These are phyloP conservation scores for Odontocolon sp. DNA, from an alignment of 2,888 invertebrate genomes.

Conservation along the genomic window DNA sequence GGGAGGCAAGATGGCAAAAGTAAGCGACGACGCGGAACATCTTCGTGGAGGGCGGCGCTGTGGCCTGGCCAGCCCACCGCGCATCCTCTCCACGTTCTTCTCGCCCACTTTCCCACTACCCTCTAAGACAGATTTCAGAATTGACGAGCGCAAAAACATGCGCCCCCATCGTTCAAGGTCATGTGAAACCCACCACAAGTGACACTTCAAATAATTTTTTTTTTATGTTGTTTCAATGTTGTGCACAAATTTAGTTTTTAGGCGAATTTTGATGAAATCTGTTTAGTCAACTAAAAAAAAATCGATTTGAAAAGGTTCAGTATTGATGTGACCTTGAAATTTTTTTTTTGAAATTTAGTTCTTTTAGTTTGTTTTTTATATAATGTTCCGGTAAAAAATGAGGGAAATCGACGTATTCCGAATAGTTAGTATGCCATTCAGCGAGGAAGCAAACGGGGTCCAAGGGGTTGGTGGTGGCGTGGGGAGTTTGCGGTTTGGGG, in stretches of 20 bases:
- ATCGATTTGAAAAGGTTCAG: background rate
- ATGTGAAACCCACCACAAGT: no score
- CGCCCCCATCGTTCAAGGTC: background rate
- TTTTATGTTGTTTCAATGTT: background rate
- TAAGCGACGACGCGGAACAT: conserved; percentile 76
- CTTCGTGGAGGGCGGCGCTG: conserved; percentile 76
- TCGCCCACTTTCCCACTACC: conserved; percentile 60
- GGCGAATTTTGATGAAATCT: background rate
- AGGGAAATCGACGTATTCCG: conserved; percentile 75
- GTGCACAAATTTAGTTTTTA: background rate
- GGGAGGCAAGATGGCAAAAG: conserved; percentile 80
- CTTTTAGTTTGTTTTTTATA: no score
- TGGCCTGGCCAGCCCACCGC: conserved; percentile 76
- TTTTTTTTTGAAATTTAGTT: no score
- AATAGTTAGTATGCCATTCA: conserved; percentile 75
- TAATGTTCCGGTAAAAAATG: no score
- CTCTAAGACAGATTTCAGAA: conserved; percentile 30
- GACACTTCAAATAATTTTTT: background rate
- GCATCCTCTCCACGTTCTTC: conserved; percentile 73
- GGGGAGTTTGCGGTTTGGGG: conserved; percentile 73
- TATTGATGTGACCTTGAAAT: no score
- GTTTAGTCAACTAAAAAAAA: background rate
- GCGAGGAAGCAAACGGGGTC: conserved; percentile 59
- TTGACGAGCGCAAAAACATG: conserved; percentile 13
- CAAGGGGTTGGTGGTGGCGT: conserved; percentile 12